A percentile compares a stretch with the other conserved stretches of the same genome.
phyloP scores from a whole-genome alignment of 2,888 invertebrate genomes.

The Ichneumoninae sp. region DNA sequence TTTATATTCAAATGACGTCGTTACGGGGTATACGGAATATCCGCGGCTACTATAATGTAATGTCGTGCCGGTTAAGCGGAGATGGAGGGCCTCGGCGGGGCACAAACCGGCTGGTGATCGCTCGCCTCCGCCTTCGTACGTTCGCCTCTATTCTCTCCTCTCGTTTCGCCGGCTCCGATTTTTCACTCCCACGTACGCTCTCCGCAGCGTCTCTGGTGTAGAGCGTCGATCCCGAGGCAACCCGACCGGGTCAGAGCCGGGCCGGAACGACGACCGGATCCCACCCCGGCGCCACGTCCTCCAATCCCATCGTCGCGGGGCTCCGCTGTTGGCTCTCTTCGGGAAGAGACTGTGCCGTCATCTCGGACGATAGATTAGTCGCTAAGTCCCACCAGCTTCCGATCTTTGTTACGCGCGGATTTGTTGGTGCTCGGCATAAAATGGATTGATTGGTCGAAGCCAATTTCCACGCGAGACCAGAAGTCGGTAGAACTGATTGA shows the following conservation, averaged over 20 bases:
- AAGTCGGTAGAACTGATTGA: too few species aligned
- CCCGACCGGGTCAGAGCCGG: constrained; percentile 26
- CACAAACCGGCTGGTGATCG: constrained; percentile 63
- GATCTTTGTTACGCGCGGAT: constrained; percentile 32
- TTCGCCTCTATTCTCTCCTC: constrained; percentile 49
- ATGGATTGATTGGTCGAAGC: too few species aligned
- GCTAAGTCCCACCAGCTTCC: constrained; percentile 51
- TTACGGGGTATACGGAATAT: constrained; percentile 29
- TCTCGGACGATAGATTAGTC: constrained; percentile 42
- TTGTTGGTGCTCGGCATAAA: too few species aligned
- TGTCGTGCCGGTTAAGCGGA: not conserved
- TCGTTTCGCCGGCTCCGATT: constrained; percentile 44
- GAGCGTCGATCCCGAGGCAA: constrained; percentile 29
- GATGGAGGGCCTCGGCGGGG: constrained; percentile 20
- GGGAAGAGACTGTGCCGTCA: constrained; percentile 17
- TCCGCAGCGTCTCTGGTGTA: constrained; percentile 21
- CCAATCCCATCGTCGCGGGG: not conserved
- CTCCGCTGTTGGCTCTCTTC: constrained; percentile 24
- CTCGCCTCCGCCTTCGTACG: constrained; percentile 55
- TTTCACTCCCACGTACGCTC: constrained; percentile 59
- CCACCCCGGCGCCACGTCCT: not conserved
- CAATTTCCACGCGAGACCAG: too few species aligned
- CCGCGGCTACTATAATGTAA: not conserved
- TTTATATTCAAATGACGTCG: constrained; percentile 60
- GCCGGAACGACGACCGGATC: constrained; percentile 48